phyloP scores from a whole-genome alignment of 35 echinoderm and acorn worm genomes.

The Heliocidaris erythrogramma region DNA sequence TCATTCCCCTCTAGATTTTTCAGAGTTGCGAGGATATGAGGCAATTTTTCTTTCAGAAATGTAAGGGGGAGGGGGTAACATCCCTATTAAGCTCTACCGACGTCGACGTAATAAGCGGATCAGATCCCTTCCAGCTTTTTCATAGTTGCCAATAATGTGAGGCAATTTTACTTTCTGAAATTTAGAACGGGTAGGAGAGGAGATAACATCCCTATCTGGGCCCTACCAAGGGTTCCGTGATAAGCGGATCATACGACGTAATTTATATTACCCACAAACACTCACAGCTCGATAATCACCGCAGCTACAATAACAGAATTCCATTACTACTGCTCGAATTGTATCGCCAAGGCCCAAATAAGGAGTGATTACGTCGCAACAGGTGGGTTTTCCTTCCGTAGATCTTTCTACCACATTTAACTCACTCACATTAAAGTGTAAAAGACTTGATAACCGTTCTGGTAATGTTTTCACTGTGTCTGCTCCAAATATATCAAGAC shows the following conservation, averaged over 20 bases:
- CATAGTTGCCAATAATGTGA: too few relatives aligned
- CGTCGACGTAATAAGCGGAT: neutral
- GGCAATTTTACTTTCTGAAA: too few relatives aligned
- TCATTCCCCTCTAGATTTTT: too few relatives aligned
- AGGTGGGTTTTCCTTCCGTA: neutral
- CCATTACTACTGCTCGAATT: neutral
- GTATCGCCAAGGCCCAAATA: neutral
- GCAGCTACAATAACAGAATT: neutral
- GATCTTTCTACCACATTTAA: neutral
- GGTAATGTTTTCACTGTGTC: too few relatives aligned
- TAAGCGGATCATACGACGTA: neutral
- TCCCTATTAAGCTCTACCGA: too few relatives aligned
- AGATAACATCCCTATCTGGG: too few relatives aligned
- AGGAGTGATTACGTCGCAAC: neutral
- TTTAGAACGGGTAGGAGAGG: too few relatives aligned
- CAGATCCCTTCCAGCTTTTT: too few relatives aligned
- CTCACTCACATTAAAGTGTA: neutral
- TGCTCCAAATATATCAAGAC: too few relatives aligned
- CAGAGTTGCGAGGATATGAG: too few relatives aligned
- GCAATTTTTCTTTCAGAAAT: too few relatives aligned
- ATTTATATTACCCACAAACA: neutral
- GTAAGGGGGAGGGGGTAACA: too few relatives aligned
- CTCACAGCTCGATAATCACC: neutral
- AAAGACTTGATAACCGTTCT: neutral
- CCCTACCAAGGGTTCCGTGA: neutral